Percentiles rank a stretch among this genome's conserved stretches.
These are phyloP conservation scores for Alligator sinensis DNA, from an alignment of 2,113 vertebrate genomes.

Conservation along the genomic window DNA sequence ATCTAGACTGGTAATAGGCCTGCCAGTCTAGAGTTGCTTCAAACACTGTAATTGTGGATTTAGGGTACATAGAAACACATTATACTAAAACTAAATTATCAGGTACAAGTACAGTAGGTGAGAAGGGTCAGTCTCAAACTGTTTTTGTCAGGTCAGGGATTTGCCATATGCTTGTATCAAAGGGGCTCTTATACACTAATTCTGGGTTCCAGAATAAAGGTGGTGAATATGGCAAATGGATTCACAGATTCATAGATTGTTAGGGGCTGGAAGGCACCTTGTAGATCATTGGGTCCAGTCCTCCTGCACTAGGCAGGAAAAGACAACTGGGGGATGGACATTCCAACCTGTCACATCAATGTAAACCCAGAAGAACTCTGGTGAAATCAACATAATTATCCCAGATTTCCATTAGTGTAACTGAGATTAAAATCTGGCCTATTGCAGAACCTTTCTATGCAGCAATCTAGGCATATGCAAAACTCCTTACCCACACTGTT, in stretches of 20 bases:
- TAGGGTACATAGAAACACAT: conserved; percentile 12
- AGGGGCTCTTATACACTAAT: neutral
- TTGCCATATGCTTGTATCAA: neutral
- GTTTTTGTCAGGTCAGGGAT: neutral
- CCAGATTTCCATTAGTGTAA: neutral
- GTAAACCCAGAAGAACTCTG: neutral
- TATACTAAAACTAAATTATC: conserved; percentile 39
- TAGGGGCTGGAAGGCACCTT: too few species aligned
- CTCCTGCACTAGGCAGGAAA: too few species aligned
- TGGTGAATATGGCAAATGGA: neutral
- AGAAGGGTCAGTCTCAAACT: neutral
- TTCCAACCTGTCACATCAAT: neutral
- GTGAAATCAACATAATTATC: neutral
- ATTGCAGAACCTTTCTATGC: neutral
- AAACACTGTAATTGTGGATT: conserved; percentile 32
- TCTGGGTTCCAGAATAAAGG: neutral
- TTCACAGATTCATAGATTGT: too few species aligned
- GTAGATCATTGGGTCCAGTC: too few species aligned
- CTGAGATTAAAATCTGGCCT: neutral
- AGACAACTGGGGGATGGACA: neutral
- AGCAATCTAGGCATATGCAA: neutral
- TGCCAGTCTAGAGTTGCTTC: conserved; percentile 42
- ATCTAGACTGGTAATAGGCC: conserved; percentile 22
- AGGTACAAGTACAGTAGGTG: conserved; percentile 7
- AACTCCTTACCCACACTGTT: neutral